Conservation (phyloP, 1,140 invertebrate genomes). For the Lysiphlebus fabarum region DNA sequence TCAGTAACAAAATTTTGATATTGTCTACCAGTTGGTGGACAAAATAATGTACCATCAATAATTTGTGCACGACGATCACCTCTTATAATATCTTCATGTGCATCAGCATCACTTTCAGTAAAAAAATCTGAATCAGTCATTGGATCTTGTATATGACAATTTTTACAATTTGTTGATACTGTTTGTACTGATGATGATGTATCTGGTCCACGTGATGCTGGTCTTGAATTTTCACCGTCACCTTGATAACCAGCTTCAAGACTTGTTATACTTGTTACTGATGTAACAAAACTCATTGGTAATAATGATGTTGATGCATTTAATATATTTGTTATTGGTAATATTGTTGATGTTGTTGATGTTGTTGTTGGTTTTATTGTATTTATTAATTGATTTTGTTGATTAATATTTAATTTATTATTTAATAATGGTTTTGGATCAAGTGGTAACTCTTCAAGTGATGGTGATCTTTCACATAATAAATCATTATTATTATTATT, state of each 20-base stretch:
- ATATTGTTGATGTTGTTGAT: constrained; percentile 58
- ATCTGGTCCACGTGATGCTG: constrained; percentile 71
- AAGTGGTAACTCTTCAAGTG: constrained; percentile 75
- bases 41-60: constrained; percentile 74
- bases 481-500: constrained; percentile 46
- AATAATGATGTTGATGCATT: constrained; percentile 23
- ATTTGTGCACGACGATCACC: constrained; percentile 63
- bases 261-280: constrained; percentile 81
- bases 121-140: constrained; percentile 89
- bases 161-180: constrained; percentile 42
- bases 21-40: constrained; percentile 53
- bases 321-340: neutral
- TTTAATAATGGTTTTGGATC: constrained; percentile 59
- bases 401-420: constrained; percentile 38
- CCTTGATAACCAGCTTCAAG: constrained; percentile 83
- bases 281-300: constrained; percentile 72
- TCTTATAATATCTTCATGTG: constrained; percentile 68
- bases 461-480: constrained; percentile 69
- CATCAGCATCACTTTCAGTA: constrained; percentile 81
- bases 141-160: constrained; percentile 62
- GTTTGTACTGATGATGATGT: constrained; percentile 58
- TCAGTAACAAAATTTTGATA: constrained; percentile 57
- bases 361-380: constrained; percentile 52
- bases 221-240: constrained; percentile 78
- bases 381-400: neutral